Evolutionary conservation across 2,113 vertebrate species (phyloP).

Genomic region (Parus major): DNA sequence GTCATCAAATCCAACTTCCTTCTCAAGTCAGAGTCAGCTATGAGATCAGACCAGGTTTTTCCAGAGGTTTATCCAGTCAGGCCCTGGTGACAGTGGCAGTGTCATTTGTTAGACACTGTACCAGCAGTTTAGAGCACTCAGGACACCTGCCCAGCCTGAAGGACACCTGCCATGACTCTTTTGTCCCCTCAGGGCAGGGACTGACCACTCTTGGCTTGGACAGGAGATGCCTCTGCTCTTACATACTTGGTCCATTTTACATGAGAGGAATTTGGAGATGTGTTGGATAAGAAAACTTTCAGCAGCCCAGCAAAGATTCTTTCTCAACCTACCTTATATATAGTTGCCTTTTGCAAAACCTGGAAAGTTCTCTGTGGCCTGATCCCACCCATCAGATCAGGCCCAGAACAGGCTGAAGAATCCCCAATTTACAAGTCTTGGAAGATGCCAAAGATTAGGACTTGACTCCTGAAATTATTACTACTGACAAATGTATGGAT

Average conservation of each 20-base stretch:
- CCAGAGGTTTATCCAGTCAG: neutral
- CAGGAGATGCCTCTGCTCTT: neutral
- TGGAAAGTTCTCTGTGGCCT: neutral
- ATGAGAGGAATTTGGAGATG: neutral
- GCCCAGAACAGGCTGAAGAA: neutral
- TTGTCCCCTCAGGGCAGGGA: neutral
- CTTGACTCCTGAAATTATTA: neutral
- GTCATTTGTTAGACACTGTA: rapidly evolving
- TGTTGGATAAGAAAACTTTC: neutral
- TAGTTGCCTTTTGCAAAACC: neutral
- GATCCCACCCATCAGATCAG: neutral
- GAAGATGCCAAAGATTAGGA: neutral
- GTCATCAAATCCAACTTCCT: neutral
- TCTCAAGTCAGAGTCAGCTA: neutral
- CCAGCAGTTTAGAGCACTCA: neutral
- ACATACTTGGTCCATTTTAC: rapidly evolving
- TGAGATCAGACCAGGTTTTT: neutral
- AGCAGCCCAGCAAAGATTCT: neutral
- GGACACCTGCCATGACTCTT: neutral
- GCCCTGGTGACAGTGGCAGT: neutral
- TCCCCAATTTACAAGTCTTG: neutral
- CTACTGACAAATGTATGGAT: neutral
- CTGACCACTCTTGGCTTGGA: neutral
- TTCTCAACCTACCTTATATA: neutral
- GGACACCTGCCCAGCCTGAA: neutral